Evolutionary conservation across 1,140 invertebrate species (phyloP).

Genomic region (Papilio polytes): DNA sequence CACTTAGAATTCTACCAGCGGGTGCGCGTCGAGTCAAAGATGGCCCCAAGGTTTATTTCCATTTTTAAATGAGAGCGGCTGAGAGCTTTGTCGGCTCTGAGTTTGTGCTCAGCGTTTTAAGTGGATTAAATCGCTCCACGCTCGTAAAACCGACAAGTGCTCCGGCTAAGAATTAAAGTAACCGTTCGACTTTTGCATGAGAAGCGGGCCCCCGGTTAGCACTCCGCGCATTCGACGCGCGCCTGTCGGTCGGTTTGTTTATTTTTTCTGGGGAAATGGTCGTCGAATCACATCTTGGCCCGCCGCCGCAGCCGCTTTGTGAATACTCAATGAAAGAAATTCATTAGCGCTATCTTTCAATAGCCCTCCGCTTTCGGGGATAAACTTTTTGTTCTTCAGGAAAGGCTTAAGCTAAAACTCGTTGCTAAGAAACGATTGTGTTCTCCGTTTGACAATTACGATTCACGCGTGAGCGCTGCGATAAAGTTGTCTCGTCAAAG

Average conservation of each 20-base stretch:
- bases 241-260: conserved; percentile 58
- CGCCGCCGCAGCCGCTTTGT: conserved; percentile 66
- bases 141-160: conserved; percentile 84
- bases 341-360: conserved; percentile 69
- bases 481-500: background rate
- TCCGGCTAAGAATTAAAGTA: conserved; percentile 83
- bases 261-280: conserved; percentile 64
- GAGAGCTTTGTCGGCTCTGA: conserved; percentile 82
- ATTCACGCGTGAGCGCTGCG: conserved; percentile 20
- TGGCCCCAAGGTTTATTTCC: conserved; percentile 81
- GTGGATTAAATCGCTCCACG: conserved; percentile 83
- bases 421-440: conserved; percentile 35
- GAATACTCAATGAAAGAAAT: conserved; percentile 77
- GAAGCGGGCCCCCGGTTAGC: conserved; percentile 74
- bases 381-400: conserved; percentile 53
- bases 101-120: conserved; percentile 83
- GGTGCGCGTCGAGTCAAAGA: conserved; percentile 80
- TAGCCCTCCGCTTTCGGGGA: conserved; percentile 53
- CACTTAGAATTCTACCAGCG: conserved; percentile 80
- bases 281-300: conserved; percentile 66
- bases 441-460: background rate
- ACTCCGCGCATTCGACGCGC: conserved; percentile 68
- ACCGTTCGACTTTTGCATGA: conserved; percentile 83
- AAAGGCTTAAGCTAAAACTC: conserved; percentile 47
- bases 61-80: conserved; percentile 84